These are phyloP conservation scores for Phataginus tricuspis DNA, from an alignment of 2,797 vertebrate species.

Conservation along the genomic window DNA sequence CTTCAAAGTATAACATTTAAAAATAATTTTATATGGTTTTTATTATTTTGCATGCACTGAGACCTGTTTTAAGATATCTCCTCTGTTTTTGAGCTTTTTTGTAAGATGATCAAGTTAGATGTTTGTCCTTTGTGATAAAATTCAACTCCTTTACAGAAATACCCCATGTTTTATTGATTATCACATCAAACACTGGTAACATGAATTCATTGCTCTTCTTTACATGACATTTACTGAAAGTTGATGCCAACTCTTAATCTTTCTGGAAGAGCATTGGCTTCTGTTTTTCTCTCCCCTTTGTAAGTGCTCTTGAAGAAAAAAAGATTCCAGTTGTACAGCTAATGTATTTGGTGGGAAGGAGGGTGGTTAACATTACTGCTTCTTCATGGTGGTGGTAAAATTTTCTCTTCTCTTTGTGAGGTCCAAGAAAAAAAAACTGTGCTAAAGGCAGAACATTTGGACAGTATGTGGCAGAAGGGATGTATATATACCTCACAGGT, in stretches of 20 bases:
- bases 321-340: background rate
- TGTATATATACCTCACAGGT: background rate
- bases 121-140: constrained; percentile 60
- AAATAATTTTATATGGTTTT: constrained; percentile 76
- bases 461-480: background rate
- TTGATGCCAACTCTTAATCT: background rate
- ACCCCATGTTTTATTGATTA: constrained; percentile 50
- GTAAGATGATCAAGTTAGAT: constrained; percentile 74
- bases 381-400: background rate
- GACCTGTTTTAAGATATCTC: constrained; percentile 62
- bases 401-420: background rate
- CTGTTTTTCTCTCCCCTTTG: background rate
- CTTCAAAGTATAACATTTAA: constrained; percentile 77
- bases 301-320: background rate
- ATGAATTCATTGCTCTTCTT: background rate
- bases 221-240: background rate
- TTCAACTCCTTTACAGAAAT: constrained; percentile 46
- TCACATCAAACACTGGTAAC: constrained; percentile 8
- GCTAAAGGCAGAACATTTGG: background rate
- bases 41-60: constrained; percentile 61
- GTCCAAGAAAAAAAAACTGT: background rate
- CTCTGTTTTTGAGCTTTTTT: constrained; percentile 69
- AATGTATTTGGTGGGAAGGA: background rate
- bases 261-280: background rate
- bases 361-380: background rate